These are phyloP conservation scores for Microctenopoma stevenorrisi DNA, from an alignment of 2,797 vertebrate genomes.

Conservation along the genomic window DNA sequence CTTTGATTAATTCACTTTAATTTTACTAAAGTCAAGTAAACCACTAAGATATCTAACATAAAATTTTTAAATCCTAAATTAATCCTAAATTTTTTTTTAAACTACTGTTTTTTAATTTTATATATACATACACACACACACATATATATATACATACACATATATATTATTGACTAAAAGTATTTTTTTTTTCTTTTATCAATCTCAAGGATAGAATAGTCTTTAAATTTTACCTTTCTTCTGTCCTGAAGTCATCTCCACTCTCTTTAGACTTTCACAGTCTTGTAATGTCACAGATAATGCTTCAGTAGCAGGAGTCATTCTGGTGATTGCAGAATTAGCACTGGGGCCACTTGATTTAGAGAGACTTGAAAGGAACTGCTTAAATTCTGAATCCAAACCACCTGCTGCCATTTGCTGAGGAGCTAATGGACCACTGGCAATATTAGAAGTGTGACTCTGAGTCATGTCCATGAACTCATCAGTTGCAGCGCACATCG, in stretches of 20 bases:
- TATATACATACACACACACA: too few relatives aligned
- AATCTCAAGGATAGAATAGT: too few relatives aligned
- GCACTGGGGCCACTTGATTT: slow-evolving; percentile 26
- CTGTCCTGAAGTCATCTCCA: slow-evolving; percentile 73
- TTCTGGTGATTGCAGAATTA: slow-evolving; percentile 1
- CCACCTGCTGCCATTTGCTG: slow-evolving; percentile 1
- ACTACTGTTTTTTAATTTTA: too few relatives aligned
- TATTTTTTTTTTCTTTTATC: too few relatives aligned
- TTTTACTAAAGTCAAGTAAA: too few relatives aligned
- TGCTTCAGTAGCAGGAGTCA: neutral
- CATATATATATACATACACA: too few relatives aligned
- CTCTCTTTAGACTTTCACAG: slow-evolving; percentile 46
- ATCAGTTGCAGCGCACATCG: slow-evolving; percentile 84
- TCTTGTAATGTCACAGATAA: slow-evolving; percentile 45
- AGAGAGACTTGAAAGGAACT: slow-evolving; percentile 3
- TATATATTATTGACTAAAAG: too few relatives aligned
- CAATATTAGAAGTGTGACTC: slow-evolving; percentile 86
- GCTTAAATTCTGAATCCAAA: slow-evolving; percentile 53
- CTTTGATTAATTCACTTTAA: too few relatives aligned
- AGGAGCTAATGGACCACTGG: slow-evolving; percentile 45
- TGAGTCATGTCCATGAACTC: slow-evolving; percentile 90
- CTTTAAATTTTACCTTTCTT: slow-evolving; percentile 39
- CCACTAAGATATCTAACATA: too few relatives aligned
- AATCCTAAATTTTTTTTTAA: too few relatives aligned
- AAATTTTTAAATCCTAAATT: too few relatives aligned